Percentiles rank a stretch among this genome's conserved stretches.
phyloP scores from a whole-genome alignment of 2,888 invertebrate genomes.

The Hermaeophaga mercurialis region DNA sequence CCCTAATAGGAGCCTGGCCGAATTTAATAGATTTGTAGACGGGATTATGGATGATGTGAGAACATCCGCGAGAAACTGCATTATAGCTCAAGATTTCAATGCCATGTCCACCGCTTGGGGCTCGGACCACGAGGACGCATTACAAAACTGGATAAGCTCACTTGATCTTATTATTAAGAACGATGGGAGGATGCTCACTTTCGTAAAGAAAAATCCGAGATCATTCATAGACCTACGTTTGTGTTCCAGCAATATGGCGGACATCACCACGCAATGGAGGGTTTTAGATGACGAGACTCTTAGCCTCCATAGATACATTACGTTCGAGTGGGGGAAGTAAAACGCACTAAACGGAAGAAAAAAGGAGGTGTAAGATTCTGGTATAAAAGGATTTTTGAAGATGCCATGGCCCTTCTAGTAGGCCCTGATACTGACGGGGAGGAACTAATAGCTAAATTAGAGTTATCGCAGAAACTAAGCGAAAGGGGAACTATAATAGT shows the following conservation, averaged over 20 bases:
- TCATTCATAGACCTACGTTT: no score
- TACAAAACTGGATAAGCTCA: not conserved
- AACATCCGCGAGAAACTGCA: not conserved
- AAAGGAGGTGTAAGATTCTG: no score
- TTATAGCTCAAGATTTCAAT: constrained; percentile 3
- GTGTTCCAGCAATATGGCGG: not conserved
- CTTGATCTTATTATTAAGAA: not conserved
- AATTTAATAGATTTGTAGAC: not conserved
- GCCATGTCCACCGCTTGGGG: not conserved
- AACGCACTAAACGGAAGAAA: no score
- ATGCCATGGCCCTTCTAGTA: no score
- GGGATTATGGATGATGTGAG: not conserved
- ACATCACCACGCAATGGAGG: not conserved
- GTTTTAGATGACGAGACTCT: not conserved
- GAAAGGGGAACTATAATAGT: no score
- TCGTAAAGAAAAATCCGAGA: not conserved
- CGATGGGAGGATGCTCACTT: not conserved
- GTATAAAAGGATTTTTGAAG: no score
- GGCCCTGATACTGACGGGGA: no score
- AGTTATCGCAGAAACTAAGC: no score
- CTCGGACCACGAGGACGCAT: not conserved
- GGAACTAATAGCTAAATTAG: no score
- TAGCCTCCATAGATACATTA: not conserved
- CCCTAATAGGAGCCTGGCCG: not conserved
- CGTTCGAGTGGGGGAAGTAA: not conserved